These are phyloP conservation scores for Drosophila robusta DNA, from an alignment of 2,888 invertebrate species.

Conservation along the genomic window DNA sequence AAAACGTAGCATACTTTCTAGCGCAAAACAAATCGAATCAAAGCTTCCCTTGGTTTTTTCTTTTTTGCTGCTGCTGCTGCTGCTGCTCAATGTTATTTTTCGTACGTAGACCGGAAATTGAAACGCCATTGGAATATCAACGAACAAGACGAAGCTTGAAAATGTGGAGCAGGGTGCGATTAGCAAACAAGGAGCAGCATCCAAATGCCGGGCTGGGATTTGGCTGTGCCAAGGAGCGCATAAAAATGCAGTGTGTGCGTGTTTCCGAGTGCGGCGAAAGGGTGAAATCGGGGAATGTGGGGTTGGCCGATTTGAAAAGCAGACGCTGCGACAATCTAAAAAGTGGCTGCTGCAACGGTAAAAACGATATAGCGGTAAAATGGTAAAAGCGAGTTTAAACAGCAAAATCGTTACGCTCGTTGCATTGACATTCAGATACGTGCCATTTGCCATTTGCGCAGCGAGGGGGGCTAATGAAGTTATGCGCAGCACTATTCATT, in stretches of 20 bases:
- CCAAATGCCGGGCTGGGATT: slow-evolving; percentile 53
- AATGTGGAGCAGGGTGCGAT: slow-evolving; percentile 32
- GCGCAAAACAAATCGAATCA: slow-evolving; percentile 30
- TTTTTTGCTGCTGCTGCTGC: neutral
- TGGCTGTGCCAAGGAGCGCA: slow-evolving; percentile 27
- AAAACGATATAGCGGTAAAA: slow-evolving; percentile 23
- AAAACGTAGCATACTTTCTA: slow-evolving; percentile 28
- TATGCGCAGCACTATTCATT: slow-evolving; percentile 72
- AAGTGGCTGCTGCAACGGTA: slow-evolving; percentile 14
- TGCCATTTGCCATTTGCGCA: slow-evolving; percentile 27
- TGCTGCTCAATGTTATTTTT: slow-evolving; percentile 3
- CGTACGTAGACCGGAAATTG: slow-evolving; percentile 51
- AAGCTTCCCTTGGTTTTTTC: neutral
- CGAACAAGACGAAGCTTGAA: slow-evolving; percentile 31
- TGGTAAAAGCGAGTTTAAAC: slow-evolving; percentile 64
- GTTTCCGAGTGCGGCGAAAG: neutral
- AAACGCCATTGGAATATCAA: slow-evolving; percentile 66
- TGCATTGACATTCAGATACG: slow-evolving; percentile 49
- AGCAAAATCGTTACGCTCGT: slow-evolving; percentile 52
- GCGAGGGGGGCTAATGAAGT: slow-evolving; percentile 55
- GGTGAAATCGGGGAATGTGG: neutral
- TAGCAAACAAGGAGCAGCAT: slow-evolving; percentile 58
- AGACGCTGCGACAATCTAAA: slow-evolving; percentile 43
- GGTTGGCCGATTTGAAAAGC: neutral
- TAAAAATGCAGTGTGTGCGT: slow-evolving; percentile 73